Base-by-base conservation (phyloP, 2,888 invertebrate genomes). In the Rhyacophila evoluta region DNA sequence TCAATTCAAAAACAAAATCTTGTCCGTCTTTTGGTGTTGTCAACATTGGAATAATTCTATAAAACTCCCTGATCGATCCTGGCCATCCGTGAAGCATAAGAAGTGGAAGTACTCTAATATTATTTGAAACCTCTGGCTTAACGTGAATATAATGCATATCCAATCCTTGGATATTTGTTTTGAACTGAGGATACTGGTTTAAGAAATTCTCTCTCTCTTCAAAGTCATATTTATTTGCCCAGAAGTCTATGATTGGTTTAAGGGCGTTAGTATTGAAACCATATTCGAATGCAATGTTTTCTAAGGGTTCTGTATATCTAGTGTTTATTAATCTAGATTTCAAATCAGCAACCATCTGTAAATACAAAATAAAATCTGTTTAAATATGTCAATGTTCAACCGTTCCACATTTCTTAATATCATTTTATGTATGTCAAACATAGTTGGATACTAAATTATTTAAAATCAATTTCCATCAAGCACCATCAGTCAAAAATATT, bases 41-140 rank as follows among this genome's bases (percentile, higher is more conserved):
- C n/a, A 96, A 87, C 69, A 92, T 84, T 0, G 95, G 95, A 74
- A 95, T 93, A 0, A 95, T 86, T 76, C 93, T 93, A 84, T 94
- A 94, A 86, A 96, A 97, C 87, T 97, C 97, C n/a, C 93, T 89
- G 1, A 96, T 91, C 0, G 95, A 95, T 0, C 97, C 96, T 0
- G 97, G 97, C 97, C 97, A 97, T 39, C 97, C 97, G 85, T 98
- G 97, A 12, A 95, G 86, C 71, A 97, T 83, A 1, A 95, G 86
- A 0, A 96, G 84, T 0, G 95, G 95, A 0, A 93, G 83, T 0
- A 92, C 89, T 83, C 90, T 86, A 36, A 92, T 84, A 8, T 92
- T 92, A 11, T 75, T 70, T 82, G 85, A 83, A 0, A 85, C 84
- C 19, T 86, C 84, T 0, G 94, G 94, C 84, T 92, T 92, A 0